Evolutionary conservation across 2,888 invertebrate species (phyloP), one percentile per base, ranked within the genome.

Genomic region (Lasioglossum zephyrum): DNA sequence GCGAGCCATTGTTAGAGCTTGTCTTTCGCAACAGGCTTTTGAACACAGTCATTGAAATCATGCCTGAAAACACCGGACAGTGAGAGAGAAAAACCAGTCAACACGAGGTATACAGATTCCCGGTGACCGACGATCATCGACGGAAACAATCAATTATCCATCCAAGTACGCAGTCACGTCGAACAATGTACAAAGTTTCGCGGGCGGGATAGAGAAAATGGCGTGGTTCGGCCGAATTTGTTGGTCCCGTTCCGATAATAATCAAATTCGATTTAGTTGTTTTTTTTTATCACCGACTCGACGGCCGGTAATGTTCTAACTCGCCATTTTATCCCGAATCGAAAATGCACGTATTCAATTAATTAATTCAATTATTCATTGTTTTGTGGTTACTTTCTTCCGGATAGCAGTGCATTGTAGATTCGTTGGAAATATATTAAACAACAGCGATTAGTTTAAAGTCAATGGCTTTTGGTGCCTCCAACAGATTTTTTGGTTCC

Each of bases 391-490:
- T 60, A 36, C 60, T 6, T 49, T 26, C 26, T 4, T 9, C 26
- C 5, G 79, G 47, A 18, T 8, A n/a, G 36, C 4, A 57, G 75
- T 82, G 85, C 89, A 87, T 75, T 66, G 53, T 87, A 79, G 82
- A 89, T 87, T 81, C 81, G 78, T 66, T 41, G 47, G 69, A 70
- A 44, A 53, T 69, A 77, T 39, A 73, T 76, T 26, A 72, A 36
- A 77, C 63, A 39, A 76, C 53, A 72, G 49, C 31, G 26, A 81
- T 86, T 86, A 92, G 87, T 87, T 92, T 90, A 91, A 92, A 92
- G 90, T 92, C 92, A 87, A 88, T 82, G 9, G 31, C 49, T 72
- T 36, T 66, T 13, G 26, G 41, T 16, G 73, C 63, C 26, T 53
- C 18, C 73, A 11, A 75, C 8, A 13, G 31, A 11, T n/a, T 39